phyloP scores from a whole-genome alignment of 2,888 invertebrate genomes.

The Carpatolechia fugitivella region DNA sequence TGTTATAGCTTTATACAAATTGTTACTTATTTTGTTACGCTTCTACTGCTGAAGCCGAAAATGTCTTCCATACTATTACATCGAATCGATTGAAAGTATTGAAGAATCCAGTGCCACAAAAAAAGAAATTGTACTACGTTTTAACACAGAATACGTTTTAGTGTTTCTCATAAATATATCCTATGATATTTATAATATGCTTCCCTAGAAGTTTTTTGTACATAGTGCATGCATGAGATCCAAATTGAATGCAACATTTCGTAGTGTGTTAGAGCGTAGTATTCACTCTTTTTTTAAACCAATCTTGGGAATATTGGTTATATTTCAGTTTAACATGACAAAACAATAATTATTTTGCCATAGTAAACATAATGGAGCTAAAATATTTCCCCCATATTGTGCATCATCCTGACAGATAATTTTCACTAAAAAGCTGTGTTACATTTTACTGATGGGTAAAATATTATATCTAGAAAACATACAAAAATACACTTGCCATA shows the following conservation, averaged over 20 bases:
- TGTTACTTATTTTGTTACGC: constrained; percentile 17
- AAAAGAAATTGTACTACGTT: neutral
- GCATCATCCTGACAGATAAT: neutral
- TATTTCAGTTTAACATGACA: constrained; percentile 24
- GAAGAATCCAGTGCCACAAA: constrained; percentile 21
- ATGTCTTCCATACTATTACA: constrained; percentile 55
- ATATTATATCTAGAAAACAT: neutral
- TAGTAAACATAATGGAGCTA: constrained; percentile 23
- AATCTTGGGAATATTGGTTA: constrained; percentile 65
- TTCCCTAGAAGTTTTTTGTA: too few species aligned
- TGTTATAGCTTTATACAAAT: constrained; percentile 21
- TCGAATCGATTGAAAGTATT: constrained; percentile 31
- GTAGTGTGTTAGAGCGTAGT: neutral
- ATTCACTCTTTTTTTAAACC: constrained; percentile 12
- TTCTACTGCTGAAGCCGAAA: constrained; percentile 30
- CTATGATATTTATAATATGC: too few species aligned
- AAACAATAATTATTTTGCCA: constrained; percentile 8
- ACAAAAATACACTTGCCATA: neutral
- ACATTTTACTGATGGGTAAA: too few species aligned
- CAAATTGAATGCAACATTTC: too few species aligned
- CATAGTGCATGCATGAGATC: too few species aligned
- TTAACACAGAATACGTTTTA: neutral
- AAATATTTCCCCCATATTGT: neutral
- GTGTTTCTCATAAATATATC: too few species aligned
- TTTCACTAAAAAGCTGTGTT: too few species aligned